phyloP scores from a whole-genome alignment of 2,888 invertebrate genomes.

The Apamea crenata region DNA sequence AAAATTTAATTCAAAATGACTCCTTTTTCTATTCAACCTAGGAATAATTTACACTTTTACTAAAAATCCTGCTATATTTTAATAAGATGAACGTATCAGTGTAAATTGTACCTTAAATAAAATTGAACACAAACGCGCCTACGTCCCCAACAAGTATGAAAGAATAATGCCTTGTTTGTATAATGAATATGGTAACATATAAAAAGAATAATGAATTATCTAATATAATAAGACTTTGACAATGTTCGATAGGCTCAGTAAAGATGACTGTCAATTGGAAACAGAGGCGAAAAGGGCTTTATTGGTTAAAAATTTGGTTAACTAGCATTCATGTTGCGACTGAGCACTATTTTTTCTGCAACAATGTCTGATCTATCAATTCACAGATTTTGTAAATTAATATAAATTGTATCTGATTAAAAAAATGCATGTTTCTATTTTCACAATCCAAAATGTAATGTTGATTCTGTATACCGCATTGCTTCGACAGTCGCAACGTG shows the following conservation, averaged over 20 bases:
- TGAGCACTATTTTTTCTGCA: neutral
- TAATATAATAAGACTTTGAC: slow-evolving; percentile 88
- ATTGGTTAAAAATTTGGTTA: slow-evolving; percentile 66
- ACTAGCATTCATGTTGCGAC: slow-evolving; percentile 52
- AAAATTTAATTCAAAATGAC: neutral
- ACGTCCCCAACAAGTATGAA: slow-evolving; percentile 79
- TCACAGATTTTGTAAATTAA: neutral
- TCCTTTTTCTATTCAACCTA: neutral
- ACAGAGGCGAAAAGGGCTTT: slow-evolving; percentile 80
- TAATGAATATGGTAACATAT: slow-evolving; percentile 82
- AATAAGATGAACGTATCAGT: slow-evolving; percentile 38
- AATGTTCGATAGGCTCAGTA: slow-evolving; percentile 82
- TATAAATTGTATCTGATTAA: slow-evolving; percentile 7
- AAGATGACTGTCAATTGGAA: slow-evolving; percentile 84
- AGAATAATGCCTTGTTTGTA: slow-evolving; percentile 86
- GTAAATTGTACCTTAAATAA: slow-evolving; percentile 34
- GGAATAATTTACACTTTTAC: slow-evolving; percentile 36
- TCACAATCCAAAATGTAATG: slow-evolving; percentile 4
- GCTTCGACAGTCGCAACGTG: slow-evolving; percentile 42
- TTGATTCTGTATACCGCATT: neutral
- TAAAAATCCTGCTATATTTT: slow-evolving; percentile 45
- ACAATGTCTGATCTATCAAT: slow-evolving; percentile 3
- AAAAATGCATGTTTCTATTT: slow-evolving; percentile 25
- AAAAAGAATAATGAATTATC: slow-evolving; percentile 86
- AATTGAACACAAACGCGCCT: slow-evolving; percentile 56